Conservation (phyloP, 2,797 vertebrate species). For the Dicrostonyx torquatus region DNA sequence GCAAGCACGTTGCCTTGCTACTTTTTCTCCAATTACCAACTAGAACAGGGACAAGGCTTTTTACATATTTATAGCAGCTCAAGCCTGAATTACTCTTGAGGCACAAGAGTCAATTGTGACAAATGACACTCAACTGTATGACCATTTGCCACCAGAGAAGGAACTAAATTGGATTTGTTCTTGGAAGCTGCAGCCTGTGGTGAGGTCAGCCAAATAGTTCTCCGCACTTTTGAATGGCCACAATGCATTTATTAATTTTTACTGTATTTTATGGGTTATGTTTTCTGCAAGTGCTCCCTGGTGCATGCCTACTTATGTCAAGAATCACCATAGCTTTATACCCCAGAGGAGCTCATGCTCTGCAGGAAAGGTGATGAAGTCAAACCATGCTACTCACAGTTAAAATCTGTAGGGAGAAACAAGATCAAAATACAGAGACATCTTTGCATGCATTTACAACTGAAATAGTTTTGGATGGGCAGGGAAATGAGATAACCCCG, state of each 20-base stretch:
- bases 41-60: constrained; percentile 49
- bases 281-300: background rate
- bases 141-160: constrained; percentile 68
- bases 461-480: background rate
- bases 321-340: background rate
- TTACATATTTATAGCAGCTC: constrained; percentile 51
- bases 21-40: constrained; percentile 23
- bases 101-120: constrained; percentile 63
- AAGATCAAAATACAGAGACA: background rate
- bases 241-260: constrained; percentile 72
- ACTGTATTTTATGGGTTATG: constrained; percentile 56
- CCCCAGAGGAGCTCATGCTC: background rate
- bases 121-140: constrained; percentile 78
- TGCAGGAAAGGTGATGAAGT: background rate
- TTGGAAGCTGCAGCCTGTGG: constrained; percentile 66
- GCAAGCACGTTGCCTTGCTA: background rate
- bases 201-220: constrained; percentile 68
- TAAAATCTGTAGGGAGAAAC: background rate
- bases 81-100: constrained; percentile 65
- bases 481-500: background rate
- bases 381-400: background rate
- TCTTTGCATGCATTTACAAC: background rate
- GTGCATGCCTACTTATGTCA: background rate
- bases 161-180: constrained; percentile 78
- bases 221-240: constrained; percentile 42